phyloP scores from a whole-genome alignment of 2,797 vertebrate genomes.

The Eulemur coronatus region DNA sequence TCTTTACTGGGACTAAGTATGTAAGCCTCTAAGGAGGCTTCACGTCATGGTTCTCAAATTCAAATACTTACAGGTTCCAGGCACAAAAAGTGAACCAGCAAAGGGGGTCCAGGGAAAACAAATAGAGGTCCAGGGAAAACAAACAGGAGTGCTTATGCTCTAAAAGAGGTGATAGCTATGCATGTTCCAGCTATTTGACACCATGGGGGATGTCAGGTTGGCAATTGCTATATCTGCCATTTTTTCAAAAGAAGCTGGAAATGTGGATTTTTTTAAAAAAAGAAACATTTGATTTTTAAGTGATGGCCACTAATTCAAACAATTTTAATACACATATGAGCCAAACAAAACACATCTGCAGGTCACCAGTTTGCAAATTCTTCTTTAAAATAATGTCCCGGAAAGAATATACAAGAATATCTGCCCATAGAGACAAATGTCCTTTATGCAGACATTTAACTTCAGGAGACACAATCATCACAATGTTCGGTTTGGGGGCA shows the following conservation, averaged over 20 bases:
- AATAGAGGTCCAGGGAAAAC: background rate
- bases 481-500: background rate
- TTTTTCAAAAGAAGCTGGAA: constrained; percentile 26
- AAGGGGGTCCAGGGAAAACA: background rate
- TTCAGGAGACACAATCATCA: background rate
- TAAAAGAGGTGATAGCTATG: background rate
- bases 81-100: background rate
- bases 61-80: background rate
- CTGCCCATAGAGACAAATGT: background rate
- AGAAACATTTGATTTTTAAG: background rate
- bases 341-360: constrained; percentile 33
- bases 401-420: background rate
- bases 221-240: background rate
- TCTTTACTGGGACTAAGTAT: background rate
- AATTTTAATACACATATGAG: background rate
- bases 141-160: background rate
- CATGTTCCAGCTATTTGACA: background rate
- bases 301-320: constrained; percentile 7
- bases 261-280: background rate
- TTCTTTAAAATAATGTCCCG: background rate
- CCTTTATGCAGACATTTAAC: background rate
- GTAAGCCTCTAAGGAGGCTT: background rate
- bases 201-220: background rate
- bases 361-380: background rate
- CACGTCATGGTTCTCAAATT: background rate